Evolutionary conservation across 2,888 invertebrate species (phyloP), one percentile per base, ranked within the genome.

Genomic region (Agrotis segetum): DNA sequence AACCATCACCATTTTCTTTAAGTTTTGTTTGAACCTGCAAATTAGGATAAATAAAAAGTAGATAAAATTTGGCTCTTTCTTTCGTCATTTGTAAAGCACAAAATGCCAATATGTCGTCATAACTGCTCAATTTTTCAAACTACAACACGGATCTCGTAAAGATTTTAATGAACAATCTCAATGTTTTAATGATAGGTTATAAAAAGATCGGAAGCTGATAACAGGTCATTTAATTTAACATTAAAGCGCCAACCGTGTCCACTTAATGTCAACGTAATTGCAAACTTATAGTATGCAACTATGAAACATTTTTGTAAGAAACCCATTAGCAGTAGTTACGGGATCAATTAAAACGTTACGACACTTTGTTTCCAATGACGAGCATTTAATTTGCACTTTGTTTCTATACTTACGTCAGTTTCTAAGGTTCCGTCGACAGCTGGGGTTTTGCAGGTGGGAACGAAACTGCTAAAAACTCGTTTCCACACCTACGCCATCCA

Each of bases 191-290:
- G 13, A 58, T 2, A 11, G 19, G 24, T 16, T 9, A 76, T 76
- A 58, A 69, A 52, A 52, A 24, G 58, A 68, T 58, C 5, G 17
- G 24, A 69, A 40, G 11, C 56, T 24, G 24, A 24, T 75, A 55
- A 44, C n/a, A 1, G 29, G 11, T 56, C 16, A 1, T 67, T 75
- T 66, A 11, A 53, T 47, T 19, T 16, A 34, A 13, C 11, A 1
- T n/a, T 40, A 59, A 47, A 19, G 24, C 6, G 11, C 16, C 19
- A 3, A 1, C 24, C 6, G 17, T 40, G 11, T 13, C 34, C 1
- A 29, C 16, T 53, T 19, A 77, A 59, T 59, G 47, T 29, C 70
- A 19, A 47, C 47, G 17, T 70, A 73, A 70, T 77, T 77, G 52
- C 47, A n/a, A 19, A 21, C 46, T 17, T 34, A 14, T 9, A 2